Evolutionary conservation across 1,140 invertebrate species (phyloP), one percentile per base, ranked within the genome.

Genomic region (Meloidogyne exigua): DNA sequence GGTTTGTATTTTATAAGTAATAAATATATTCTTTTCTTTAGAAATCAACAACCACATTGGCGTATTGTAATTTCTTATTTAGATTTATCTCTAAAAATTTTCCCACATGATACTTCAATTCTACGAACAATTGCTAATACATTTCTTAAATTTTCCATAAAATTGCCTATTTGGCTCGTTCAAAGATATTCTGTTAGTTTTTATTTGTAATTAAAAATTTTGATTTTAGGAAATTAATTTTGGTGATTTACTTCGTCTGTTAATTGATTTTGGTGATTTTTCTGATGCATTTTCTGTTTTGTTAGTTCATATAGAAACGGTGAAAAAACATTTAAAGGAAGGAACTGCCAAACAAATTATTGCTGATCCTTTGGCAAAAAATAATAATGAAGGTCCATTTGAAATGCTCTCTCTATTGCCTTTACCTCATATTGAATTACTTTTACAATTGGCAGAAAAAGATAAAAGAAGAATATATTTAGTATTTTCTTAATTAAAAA

Each of bases 201-300:
- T 39, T 71, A 39, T 1, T 9, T 18, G 32, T 25, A 75, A 15
- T 15, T 28, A 64, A 28, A 26, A 11, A 13, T 42, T 36, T 65
- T 70, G 13, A 2, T 75, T 76, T 42, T 62, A 81, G 80, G 62
- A 72, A 32, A 36, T 80, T 21, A 68, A 81, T 49, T 80, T 71
- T 72, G 82, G 78, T 13, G 73, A 81, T 68, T 80, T 79, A 25
- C 28, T 84, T 23, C 70, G 75, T 26, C 15, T 44, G 36, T 68
- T 81, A 64, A 82, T 83, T 42, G 80, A 81, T 36, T 81, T 74
- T 65, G 81, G 72, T 25, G 80, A 81, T 39, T 62, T 81, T 10
- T 21, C 32, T 11, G 69, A 83, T 36, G 80, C 80, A 23, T 80
- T 81, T 42, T 64, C 11, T 13, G 18, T 74, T 18, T 63, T 83